These are phyloP conservation scores for Calonectris borealis DNA, from an alignment of 2,113 vertebrate species.

Conservation along the genomic window DNA sequence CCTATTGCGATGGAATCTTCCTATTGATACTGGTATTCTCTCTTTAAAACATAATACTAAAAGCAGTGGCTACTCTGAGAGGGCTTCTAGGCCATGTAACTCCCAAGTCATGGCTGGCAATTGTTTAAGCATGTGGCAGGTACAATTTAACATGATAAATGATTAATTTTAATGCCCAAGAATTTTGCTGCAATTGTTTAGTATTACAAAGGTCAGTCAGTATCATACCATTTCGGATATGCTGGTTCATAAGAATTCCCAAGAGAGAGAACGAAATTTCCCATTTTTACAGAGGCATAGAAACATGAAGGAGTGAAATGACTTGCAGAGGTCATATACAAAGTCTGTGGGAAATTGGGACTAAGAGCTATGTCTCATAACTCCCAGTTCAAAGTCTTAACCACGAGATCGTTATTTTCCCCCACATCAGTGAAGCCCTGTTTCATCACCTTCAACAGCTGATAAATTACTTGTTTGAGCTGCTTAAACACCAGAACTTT, in stretches of 20 bases:
- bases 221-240: neutral
- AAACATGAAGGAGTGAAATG: neutral
- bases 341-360: neutral
- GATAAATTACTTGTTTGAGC: neutral
- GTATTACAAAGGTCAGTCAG: neutral
- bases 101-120: neutral
- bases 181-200: neutral
- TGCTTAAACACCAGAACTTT: neutral
- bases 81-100: neutral
- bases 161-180: neutral
- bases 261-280: neutral
- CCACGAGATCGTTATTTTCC: neutral
- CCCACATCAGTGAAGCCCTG: neutral
- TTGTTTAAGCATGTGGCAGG: neutral
- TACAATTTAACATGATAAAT: neutral
- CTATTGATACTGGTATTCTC: neutral
- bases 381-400: neutral
- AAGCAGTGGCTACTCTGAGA: neutral
- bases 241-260: neutral
- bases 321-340: neutral
- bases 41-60: neutral
- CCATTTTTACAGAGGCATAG: neutral
- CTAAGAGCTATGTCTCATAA: neutral
- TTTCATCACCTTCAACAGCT: slow-evolving; percentile 24
- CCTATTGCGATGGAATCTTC: neutral